Evolutionary conservation across 64 coral and sea anemone genomes (phyloP).

Genomic region (Montipora capricornis): DNA sequence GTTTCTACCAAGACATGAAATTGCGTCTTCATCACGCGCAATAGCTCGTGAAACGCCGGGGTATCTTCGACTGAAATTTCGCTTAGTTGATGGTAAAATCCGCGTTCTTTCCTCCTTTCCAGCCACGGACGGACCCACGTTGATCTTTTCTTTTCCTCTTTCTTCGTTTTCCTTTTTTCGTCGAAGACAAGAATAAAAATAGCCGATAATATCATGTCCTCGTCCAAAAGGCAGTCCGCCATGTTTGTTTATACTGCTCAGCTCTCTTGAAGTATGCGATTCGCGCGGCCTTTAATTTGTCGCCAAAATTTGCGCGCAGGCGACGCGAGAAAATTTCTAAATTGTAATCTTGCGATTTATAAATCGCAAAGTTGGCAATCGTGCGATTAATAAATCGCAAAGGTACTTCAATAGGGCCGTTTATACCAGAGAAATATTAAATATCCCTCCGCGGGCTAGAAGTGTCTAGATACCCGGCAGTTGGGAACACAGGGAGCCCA

Average conservation of each 20-base stretch:
- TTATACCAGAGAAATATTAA: too few species aligned
- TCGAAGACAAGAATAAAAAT: constrained; percentile 12
- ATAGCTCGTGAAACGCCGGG: constrained; percentile 12
- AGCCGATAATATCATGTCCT: not conserved
- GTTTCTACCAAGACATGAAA: constrained; percentile 15
- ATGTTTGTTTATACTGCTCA: not conserved
- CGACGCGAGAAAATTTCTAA: too few species aligned
- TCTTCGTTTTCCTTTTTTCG: not conserved
- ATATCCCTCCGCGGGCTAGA: too few species aligned
- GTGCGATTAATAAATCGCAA: too few species aligned
- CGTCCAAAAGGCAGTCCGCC: too few species aligned
- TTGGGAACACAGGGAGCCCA: too few species aligned
- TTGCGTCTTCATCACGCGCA: constrained; percentile 17
- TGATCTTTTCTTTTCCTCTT: constrained; percentile 33
- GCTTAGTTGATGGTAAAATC: constrained; percentile 36
- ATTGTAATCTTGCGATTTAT: not conserved
- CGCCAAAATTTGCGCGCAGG: not conserved
- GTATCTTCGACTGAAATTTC: constrained; percentile 48
- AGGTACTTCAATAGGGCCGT: too few species aligned
- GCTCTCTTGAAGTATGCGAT: not conserved
- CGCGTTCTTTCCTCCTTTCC: constrained; percentile 9
- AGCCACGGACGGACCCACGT: constrained; percentile 43
- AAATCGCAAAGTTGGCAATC: too few species aligned
- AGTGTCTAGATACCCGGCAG: too few species aligned
- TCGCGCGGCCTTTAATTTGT: too few species aligned